Conservation (phyloP, 2,113 vertebrate genomes). For the Periophthalmodon schlosseri region DNA sequence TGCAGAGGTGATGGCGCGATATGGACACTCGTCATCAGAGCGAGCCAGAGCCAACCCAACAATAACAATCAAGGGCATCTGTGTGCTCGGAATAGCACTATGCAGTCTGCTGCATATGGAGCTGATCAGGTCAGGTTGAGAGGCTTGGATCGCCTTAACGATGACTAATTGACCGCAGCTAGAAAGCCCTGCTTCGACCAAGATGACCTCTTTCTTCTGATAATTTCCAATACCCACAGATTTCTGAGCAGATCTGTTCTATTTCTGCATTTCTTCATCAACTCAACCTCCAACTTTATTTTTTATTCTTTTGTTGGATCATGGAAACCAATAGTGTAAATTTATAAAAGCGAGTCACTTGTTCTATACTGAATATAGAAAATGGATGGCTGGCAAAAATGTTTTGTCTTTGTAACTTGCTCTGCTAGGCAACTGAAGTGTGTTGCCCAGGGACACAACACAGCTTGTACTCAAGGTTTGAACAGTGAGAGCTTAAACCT, state of each 20-base stretch:
- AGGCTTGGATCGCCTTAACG: constrained; percentile 68
- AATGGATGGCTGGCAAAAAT: not conserved
- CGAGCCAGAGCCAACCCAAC: constrained; percentile 58
- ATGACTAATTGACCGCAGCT: constrained; percentile 71
- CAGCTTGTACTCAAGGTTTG: no score
- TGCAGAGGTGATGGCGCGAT: constrained; percentile 38
- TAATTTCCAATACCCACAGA: constrained; percentile 2
- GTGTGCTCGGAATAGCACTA: constrained; percentile 55
- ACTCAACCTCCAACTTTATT: not conserved
- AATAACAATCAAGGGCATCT: constrained; percentile 74
- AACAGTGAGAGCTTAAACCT: no score
- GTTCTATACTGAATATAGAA: not conserved
- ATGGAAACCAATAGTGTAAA: not conserved
- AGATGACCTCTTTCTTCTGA: constrained; percentile 32
- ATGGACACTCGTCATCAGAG: constrained; percentile 50
- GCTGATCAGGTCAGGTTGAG: constrained; percentile 63
- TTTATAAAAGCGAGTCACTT: not conserved
- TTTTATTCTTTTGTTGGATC: not conserved
- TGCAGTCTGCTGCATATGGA: constrained; percentile 68
- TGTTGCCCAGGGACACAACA: no score
- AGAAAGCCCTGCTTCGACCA: constrained; percentile 39
- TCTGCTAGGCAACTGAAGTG: no score
- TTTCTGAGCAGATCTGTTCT: constrained; percentile 25
- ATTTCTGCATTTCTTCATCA: constrained; percentile 8
- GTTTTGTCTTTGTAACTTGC: not conserved